Percentiles rank a stretch among this genome's conserved stretches.
phyloP scores from a whole-genome alignment of 2,113 vertebrate species.

The Syngnathoides biaculeatus region DNA sequence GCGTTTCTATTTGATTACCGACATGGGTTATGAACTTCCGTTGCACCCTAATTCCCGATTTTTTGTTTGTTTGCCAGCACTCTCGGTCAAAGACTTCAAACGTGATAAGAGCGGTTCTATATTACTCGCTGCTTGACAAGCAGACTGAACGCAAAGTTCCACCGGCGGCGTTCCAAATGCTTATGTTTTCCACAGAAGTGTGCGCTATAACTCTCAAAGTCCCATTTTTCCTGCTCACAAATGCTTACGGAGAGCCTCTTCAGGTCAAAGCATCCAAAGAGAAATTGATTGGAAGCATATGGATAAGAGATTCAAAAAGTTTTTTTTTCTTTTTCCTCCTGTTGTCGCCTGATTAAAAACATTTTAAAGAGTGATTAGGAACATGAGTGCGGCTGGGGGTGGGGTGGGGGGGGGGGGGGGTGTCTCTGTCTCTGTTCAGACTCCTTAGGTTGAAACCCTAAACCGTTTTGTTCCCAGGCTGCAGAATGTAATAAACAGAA shows the following conservation, averaged over 20 bases:
- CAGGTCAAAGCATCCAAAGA: slow-evolving; percentile 22
- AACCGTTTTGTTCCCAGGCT: slow-evolving; percentile 34
- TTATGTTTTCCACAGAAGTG: slow-evolving; percentile 2
- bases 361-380: slow-evolving; percentile 46
- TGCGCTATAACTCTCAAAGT: slow-evolving; percentile 28
- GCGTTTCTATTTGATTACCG: too few relatives aligned
- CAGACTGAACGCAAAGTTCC: slow-evolving; percentile 6
- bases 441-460: slow-evolving; percentile 47
- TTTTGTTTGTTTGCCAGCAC: slow-evolving; percentile 23
- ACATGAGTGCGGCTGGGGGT: slow-evolving; percentile 28
- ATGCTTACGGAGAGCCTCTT: slow-evolving; percentile 28
- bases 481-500: slow-evolving; percentile 71
- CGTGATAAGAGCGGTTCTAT: neutral
- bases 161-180: neutral
- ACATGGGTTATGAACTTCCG: too few relatives aligned
- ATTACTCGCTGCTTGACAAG: neutral
- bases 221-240: slow-evolving; percentile 22
- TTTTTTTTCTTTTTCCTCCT: slow-evolving; percentile 15
- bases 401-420: too few relatives aligned
- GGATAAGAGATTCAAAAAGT: slow-evolving; percentile 41
- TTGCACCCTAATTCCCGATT: too few relatives aligned
- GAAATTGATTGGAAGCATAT: slow-evolving; percentile 52
- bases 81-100: neutral
- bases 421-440: slow-evolving; percentile 21
- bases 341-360: slow-evolving; percentile 55